Evolutionary conservation across 2,888 invertebrate species (phyloP), one percentile per base, ranked within the genome.

Genomic region (Tuta absoluta): DNA sequence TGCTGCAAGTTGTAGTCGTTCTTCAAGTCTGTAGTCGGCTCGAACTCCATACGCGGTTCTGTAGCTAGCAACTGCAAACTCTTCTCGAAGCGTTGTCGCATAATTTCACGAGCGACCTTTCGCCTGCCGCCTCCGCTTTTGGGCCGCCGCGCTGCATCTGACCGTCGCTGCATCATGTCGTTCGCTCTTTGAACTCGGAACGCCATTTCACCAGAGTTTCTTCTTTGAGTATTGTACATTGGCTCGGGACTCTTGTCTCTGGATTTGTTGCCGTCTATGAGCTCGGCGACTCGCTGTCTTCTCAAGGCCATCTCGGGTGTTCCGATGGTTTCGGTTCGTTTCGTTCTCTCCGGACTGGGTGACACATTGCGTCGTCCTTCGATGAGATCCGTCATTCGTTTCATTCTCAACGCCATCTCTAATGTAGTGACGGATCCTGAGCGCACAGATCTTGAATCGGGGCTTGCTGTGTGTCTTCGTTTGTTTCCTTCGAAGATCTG

Each of bases 51-150:
- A 67, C 94, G 93, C 59, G 94, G 95, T 82, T 96, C 96, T 2
- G 95, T 94, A 75, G 96, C 95, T 75, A 97, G 87, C 95, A 97
- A 95, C 85, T 95, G 96, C 87, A 97, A 93, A 82, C 96, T 97
- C 87, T 96, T 96, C 85, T 97, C 96, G 78, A 96, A 96, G 73
- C 96, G 94, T 57, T 95, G 96, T 76, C 95, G 95, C 86, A 95
- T 94, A 76, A 95, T 94, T 72, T 96, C 94, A 68, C 89, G 73
- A 0, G 89, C 88, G 0, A 88, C 86, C 61, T 84, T 85, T 38
- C 89, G 71, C 28, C 85, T 76, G 0, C 87, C 82, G 0, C 87
- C 82, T 0, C 75, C 81, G 12, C 69, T 74, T 64, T 84, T 86
- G 0, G 82, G 79, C 1, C 80, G 75, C 65, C 80, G 84, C 14